Evolutionary conservation across 2,888 invertebrate genomes (phyloP), one percentile per base, ranked within the genome.

Genomic region (Fissipunctia ypsillon): DNA sequence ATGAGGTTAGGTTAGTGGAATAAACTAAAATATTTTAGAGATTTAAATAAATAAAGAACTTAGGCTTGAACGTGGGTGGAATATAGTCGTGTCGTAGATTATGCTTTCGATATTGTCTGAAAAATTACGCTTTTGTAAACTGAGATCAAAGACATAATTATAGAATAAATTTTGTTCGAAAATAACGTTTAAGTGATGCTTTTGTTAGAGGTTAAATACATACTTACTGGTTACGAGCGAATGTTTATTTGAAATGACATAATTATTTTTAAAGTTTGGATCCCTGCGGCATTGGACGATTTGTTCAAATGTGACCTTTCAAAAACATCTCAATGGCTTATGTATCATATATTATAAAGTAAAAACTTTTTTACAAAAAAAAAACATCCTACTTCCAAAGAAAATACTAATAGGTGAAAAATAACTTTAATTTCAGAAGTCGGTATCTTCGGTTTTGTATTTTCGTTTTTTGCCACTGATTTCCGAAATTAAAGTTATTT

Each of bases 31-130:
- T 31, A 45, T 59, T 65, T 60, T 22, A 41, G 31, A 19, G 19
- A 48, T 56, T 54, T 50, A 59, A 54, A 38, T 0, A 43, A 66
- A 65, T 57, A 52, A 70, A 63, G 54, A 68, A 81, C 41, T 76
- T 22, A 25, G 41, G 31, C 1, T 50, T 19, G 4, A 78, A 57
- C 61, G 52, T 75, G 76, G 66, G 48, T 19, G 35, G 61, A 76
- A 75, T 76, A 45, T 50, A 56, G 7, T 45, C 12, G 2, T 16
- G 31, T 45, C 12, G 2, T 16, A 25, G 25, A 45, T 76, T 52
- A 43, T 45, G 43, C 9, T 76, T 28, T 41, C 14, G 31, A 31
- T 41, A 22, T 19, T 6, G 41, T 43, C 35, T 54, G 12, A 45
- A 67, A 67, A 74, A 54, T 2, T 25, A 12, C 3, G 31, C 7